Conservation (phyloP, 2,113 vertebrate species). For the Stegostoma tigrinum region DNA sequence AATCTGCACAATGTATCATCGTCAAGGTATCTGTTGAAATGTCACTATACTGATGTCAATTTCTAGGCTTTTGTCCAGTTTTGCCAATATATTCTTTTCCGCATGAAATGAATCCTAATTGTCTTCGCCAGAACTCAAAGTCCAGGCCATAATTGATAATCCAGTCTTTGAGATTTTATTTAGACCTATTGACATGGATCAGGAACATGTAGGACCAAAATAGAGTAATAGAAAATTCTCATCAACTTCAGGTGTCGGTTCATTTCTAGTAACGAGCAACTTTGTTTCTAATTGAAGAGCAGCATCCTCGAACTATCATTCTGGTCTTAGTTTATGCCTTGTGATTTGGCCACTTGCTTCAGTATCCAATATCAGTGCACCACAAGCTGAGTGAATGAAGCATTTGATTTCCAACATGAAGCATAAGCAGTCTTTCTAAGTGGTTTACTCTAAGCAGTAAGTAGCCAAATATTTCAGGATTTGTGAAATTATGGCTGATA, state of each 20-base stretch:
- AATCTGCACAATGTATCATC: neutral
- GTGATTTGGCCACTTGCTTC: neutral
- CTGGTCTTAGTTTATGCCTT: neutral
- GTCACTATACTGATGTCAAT: neutral
- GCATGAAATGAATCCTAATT: neutral
- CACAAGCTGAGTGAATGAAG: neutral
- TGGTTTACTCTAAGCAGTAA: neutral
- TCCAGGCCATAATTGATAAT: neutral
- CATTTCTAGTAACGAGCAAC: neutral
- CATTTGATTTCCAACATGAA: neutral
- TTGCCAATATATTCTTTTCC: neutral
- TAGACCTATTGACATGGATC: no score
- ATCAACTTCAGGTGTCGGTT: neutral
- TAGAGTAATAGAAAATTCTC: neutral
- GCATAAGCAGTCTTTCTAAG: neutral
- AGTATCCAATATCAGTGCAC: neutral
- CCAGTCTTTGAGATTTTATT: neutral
- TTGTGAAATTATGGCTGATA: neutral
- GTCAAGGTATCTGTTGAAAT: neutral
- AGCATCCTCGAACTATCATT: neutral
- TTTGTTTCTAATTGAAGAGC: neutral
- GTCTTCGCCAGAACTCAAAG: neutral
- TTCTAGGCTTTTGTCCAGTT: neutral
- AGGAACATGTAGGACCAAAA: neutral
- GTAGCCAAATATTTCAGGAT: neutral